Evolutionary conservation across 2,113 vertebrate species (phyloP), one percentile per base, ranked within the genome.

Genomic region (Lucifuga dentata): DNA sequence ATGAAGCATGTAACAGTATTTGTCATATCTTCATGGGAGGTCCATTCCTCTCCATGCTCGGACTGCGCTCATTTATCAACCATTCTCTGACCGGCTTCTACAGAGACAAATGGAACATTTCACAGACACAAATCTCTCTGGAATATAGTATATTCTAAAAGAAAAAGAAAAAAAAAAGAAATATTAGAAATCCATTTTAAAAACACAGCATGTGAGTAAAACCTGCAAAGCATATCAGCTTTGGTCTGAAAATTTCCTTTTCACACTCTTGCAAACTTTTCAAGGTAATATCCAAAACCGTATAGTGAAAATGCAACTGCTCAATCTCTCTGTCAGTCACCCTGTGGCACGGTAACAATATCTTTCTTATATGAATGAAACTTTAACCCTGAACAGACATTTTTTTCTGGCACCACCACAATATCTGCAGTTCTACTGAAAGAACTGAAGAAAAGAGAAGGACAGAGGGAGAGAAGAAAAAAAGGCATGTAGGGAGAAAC

Each of bases 1-100:
- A 84, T 80, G 88, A 82, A 86, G 86, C 88, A 82, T 86, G 82
- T 82, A 85, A 90, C 84, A 78, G 70, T 80, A 85, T 87, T 88
- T 88, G 86, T 87, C 86, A 88, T 80, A 78, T 90, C 82, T 76
- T 80, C 73, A 43, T 57, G 64, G 84, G 88, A 78, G 80, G 84
- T 85, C 80, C 66, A 64, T 80, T 77, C 40, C 66, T 83, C 76
- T 82, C 57, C 65, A 51, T 15, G 38, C 78, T 69, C 33, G 29
- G 56, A 81, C 51, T 61, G 50, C 44, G 21, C 70, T 68, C 38
- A 43, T 74, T 71, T 73, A 71, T 83, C 66, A 77, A 24, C 67
- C 1, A 4, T 63, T 51, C 57, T 78, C 61, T 35, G 55, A 44
- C 68, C 66, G 63, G 20, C 52, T 68, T 65, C 67, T 59, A 7